These are phyloP conservation scores for Rattus norvegicus DNA, from an alignment of 2,113 vertebrate genomes.

Conservation along the genomic window GRCr8 NC_086024.1:112724501-112725000, in stretches of 20 bases:
- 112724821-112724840: slow-evolving; percentile 77
- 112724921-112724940: background rate
- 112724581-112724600: background rate
- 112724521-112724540: background rate
- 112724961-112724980: background rate
- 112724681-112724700: slow-evolving; percentile 94
- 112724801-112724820: slow-evolving; percentile 95
- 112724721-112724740: slow-evolving; percentile 90
- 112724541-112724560: slow-evolving; percentile 2
- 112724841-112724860: slow-evolving; percentile 51
- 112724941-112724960: slow-evolving; percentile 12
- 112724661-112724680: slow-evolving; percentile 94
- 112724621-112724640: background rate
- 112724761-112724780: slow-evolving; percentile 99
- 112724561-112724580: slow-evolving; percentile 17
- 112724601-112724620: background rate
- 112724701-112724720: slow-evolving; percentile 90
- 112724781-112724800: slow-evolving; percentile 97
- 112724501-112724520: slow-evolving; percentile 14
- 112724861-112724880: slow-evolving; percentile 3
- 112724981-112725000: too few species aligned
- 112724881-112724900: background rate
- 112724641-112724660: background rate
- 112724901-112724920: background rate
- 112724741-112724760: slow-evolving; percentile 93